Conservation (phyloP, 2,888 invertebrate genomes). For the Desoria tigrina region DNA sequence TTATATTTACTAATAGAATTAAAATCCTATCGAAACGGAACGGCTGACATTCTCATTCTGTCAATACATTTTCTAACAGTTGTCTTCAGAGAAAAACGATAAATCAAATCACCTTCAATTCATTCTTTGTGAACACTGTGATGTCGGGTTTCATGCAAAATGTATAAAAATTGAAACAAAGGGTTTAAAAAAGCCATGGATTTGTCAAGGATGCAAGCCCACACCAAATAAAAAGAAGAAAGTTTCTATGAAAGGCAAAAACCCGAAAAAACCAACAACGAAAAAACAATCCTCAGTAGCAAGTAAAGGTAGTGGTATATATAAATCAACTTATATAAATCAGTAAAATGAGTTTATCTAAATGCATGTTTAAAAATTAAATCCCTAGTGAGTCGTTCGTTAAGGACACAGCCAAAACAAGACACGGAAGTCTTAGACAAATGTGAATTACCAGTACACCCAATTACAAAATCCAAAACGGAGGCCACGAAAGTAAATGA, state of each 20-base stretch:
- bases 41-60: too few relatives aligned
- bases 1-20: too few relatives aligned
- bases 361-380: too few relatives aligned
- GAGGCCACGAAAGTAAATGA: not conserved
- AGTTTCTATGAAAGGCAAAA: constrained; percentile 9
- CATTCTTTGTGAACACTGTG: constrained; percentile 36
- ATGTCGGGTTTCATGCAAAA: constrained; percentile 39
- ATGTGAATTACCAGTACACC: too few relatives aligned
- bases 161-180: constrained; percentile 24
- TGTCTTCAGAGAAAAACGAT: constrained; percentile 5
- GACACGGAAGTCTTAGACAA: not conserved
- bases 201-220: constrained; percentile 26
- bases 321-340: too few relatives aligned
- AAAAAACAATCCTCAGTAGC: too few relatives aligned
- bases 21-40: too few relatives aligned
- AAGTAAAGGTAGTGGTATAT: too few relatives aligned
- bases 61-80: too few relatives aligned
- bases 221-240: not conserved
- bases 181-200: constrained; percentile 22
- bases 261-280: too few relatives aligned
- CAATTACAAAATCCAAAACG: constrained; percentile 3
- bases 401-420: not conserved
- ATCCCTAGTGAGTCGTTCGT: too few relatives aligned
- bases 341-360: too few relatives aligned
- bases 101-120: constrained; percentile 24